Base-by-base conservation (phyloP, 2,888 invertebrate species). In the Melikaiella ostensackeni region DNA sequence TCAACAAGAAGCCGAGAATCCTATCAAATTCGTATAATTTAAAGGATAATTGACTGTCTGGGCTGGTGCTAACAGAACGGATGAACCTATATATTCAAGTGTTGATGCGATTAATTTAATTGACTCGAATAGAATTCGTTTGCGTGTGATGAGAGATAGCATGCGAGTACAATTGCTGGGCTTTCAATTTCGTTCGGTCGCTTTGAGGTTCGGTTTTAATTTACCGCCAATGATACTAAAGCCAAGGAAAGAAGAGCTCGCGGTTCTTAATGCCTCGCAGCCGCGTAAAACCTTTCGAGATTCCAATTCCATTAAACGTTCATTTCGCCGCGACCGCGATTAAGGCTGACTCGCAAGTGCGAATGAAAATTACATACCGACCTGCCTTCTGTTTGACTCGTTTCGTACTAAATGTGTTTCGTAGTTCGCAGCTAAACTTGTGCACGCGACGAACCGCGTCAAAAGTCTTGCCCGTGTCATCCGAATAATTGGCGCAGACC, bases 161-260 rank as follows among this genome's bases (percentile, higher is more conserved):
- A 80, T 80, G 81, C 78, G 79, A 79, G 82, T 78, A 75, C 70
- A 63, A 77, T 75, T 64, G 78, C 62, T 64, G 78, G 64, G 83
- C 81, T 84, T 85, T 86, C 84, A 85, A 86, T 88, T 86, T 84
- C 77, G 82, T 84, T 86, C 85, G 86, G 85, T 77, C 81, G 84
- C 85, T 87, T 86, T 87, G 85, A 86, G 84, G 77, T 79, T 80
- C 84, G 82, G 82, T 81, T 87, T 86, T 84, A 88, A 87, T 88
- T 88, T 87, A 76, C 85, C 84, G 86, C 86, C 84, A 87, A 87
- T 86, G 86, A 88, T 87, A 88, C 87, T 87, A 85, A 88, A 87
- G 82, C 79, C 78, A 77, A 79, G 79, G 80, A 80, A 82, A 84
- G 83, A 83, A 86, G 84, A 76, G 79, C 80, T 70, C 33, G 78